A percentile compares a stretch with the other conserved stretches of the same genome.
These are phyloP conservation scores for Pandemis heparana DNA, from an alignment of 2,888 invertebrate species.

Conservation along the genomic window DNA sequence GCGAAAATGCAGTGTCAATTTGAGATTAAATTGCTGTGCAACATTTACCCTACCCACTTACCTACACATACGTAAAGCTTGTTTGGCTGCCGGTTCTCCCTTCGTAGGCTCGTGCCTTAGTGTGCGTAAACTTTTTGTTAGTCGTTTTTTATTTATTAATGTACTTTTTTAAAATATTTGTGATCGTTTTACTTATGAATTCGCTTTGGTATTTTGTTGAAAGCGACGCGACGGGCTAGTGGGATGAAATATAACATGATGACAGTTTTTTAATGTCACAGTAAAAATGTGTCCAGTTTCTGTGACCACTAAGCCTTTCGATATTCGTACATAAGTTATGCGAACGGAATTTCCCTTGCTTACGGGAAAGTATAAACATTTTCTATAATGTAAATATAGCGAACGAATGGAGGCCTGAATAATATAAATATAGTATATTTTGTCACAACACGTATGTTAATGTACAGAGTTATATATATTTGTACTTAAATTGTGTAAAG, in stretches of 20 bases:
- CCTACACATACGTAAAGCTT: conserved; percentile 33
- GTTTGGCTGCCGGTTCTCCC: conserved; percentile 37
- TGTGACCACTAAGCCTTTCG: background rate
- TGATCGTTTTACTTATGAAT: conserved; percentile 54
- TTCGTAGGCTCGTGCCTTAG: conserved; percentile 57
- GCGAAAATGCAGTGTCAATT: background rate
- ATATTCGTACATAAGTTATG: conserved; percentile 17
- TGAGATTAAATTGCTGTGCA: conserved; percentile 1
- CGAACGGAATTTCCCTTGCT: conserved; percentile 29
- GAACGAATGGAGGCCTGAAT: conserved; percentile 78
- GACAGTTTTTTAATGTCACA: conserved; percentile 19
- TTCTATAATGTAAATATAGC: conserved; percentile 75
- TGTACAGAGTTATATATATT: conserved; percentile 71
- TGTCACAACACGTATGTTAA: conserved; percentile 74
- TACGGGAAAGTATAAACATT: conserved; percentile 37
- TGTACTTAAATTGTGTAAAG: conserved; percentile 71
- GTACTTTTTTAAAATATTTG: conserved; percentile 56
- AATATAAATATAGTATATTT: conserved; percentile 69
- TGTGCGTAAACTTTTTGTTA: conserved; percentile 57
- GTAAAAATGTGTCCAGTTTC: conserved; percentile 13
- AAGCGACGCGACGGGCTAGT: conserved; percentile 34
- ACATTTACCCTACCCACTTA: background rate
- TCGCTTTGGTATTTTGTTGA: conserved; percentile 44
- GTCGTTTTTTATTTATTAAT: conserved; percentile 60
- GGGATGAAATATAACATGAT: conserved; percentile 12